These are phyloP conservation scores for Spea bombifrons DNA, from an alignment of 2,113 vertebrate genomes.

Conservation along the genomic window DNA sequence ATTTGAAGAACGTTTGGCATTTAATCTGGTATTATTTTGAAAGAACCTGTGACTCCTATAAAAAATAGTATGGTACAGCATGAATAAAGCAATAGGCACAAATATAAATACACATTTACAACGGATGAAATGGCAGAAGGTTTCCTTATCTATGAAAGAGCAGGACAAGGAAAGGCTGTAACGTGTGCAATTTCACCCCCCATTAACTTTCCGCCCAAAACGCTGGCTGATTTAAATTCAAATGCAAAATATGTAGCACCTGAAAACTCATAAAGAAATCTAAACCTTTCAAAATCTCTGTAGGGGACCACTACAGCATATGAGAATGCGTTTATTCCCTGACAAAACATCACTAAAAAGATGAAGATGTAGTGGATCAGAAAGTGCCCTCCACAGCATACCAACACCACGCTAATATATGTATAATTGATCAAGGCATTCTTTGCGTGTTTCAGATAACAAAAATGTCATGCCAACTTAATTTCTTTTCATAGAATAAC, in stretches of 20 bases:
- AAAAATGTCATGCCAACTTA: conserved; percentile 16
- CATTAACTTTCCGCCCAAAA: conserved; percentile 44
- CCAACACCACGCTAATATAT: conserved; percentile 25
- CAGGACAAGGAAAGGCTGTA: conserved; percentile 29
- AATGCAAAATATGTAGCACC: conserved; percentile 44
- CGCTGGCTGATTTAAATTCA: conserved; percentile 40
- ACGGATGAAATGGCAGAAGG: conserved; percentile 14
- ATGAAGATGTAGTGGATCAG: conserved; percentile 30
- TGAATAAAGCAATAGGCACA: too few species aligned
- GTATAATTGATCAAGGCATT: conserved; percentile 39
- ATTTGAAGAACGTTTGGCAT: too few species aligned
- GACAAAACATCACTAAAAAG: conserved; percentile 42
- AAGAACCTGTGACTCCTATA: too few species aligned
- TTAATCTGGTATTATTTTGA: too few species aligned
- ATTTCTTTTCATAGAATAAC: conserved; percentile 35
- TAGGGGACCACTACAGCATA: conserved; percentile 40
- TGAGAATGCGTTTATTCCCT: conserved; percentile 31
- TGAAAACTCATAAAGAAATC: conserved; percentile 42
- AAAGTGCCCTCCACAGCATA: conserved; percentile 38
- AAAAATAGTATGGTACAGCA: too few species aligned
- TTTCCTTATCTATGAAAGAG: conserved; percentile 22
- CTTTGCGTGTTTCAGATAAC: conserved; percentile 22
- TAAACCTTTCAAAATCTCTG: conserved; percentile 45
- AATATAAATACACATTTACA: conserved; percentile 26
- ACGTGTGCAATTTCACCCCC: conserved; percentile 42